phyloP scores from a whole-genome alignment of 1,140 invertebrate genomes.

The Megathymus violae region DNA sequence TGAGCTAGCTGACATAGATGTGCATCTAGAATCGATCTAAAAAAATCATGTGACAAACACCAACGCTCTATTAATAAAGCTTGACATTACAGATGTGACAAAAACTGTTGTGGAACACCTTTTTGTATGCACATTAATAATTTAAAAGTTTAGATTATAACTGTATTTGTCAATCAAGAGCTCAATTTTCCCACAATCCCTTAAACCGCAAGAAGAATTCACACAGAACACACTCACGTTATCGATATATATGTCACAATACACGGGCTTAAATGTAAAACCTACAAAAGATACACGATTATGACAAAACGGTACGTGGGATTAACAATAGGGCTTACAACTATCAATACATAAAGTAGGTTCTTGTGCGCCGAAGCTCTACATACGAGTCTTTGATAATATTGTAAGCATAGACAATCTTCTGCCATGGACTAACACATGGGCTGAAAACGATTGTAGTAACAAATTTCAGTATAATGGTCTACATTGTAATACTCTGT shows the following conservation, averaged over 20 bases:
- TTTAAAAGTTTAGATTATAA: slow-evolving; percentile 12
- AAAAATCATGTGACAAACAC: too few species aligned
- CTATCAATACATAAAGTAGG: slow-evolving; percentile 70
- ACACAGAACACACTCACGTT: slow-evolving; percentile 74
- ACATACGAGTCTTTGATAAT: slow-evolving; percentile 62
- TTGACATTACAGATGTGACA: too few species aligned
- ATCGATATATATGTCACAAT: slow-evolving; percentile 77
- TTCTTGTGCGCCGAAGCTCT: slow-evolving; percentile 81
- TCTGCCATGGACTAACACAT: slow-evolving; percentile 47
- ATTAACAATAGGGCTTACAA: slow-evolving; percentile 72
- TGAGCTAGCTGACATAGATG: too few species aligned
- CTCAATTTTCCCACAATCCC: slow-evolving; percentile 11
- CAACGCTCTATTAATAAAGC: too few species aligned
- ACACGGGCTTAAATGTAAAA: slow-evolving; percentile 80
- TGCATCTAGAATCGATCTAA: too few species aligned
- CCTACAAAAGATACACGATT: slow-evolving; percentile 81
- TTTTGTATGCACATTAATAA: slow-evolving; percentile 20
- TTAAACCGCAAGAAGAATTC: slow-evolving; percentile 47
- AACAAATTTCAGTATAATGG: too few species aligned
- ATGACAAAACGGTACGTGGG: slow-evolving; percentile 74
- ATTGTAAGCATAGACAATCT: slow-evolving; percentile 58
- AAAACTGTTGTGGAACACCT: too few species aligned
- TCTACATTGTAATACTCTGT: too few species aligned
- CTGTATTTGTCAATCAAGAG: background rate
- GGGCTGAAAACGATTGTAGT: slow-evolving; percentile 4